phyloP scores from a whole-genome alignment of 2,113 vertebrate genomes.

The Notothenia rossii region DNA sequence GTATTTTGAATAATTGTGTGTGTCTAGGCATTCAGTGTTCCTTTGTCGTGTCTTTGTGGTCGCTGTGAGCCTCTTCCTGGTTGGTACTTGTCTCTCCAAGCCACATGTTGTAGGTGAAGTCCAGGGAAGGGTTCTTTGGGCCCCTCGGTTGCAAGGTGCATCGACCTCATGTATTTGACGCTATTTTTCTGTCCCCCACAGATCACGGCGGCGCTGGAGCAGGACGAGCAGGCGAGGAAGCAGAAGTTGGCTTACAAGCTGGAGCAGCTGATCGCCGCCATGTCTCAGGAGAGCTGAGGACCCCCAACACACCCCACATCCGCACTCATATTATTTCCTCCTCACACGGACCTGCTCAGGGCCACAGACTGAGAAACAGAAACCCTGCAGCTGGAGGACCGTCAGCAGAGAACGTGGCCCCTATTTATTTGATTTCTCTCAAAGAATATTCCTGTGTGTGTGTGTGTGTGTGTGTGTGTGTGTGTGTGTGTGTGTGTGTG shows the following conservation, averaged over 20 bases:
- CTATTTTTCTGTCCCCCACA: conserved; percentile 58
- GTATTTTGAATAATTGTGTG: too few species aligned
- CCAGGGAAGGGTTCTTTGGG: too few species aligned
- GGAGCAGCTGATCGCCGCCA: conserved; percentile 94
- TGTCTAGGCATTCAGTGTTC: too few species aligned
- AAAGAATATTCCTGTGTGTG: conserved; percentile 42
- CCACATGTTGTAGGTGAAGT: too few species aligned
- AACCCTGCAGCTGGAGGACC: conserved; percentile 48
- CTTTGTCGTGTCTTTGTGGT: too few species aligned
- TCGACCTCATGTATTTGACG: background rate
- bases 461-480: conserved; percentile 18
- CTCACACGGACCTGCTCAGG: background rate
- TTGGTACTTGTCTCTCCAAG: too few species aligned
- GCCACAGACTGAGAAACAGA: conserved; percentile 19
- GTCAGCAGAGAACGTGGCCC: conserved; percentile 60
- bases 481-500: conserved; percentile 16
- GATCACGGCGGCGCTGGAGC: conserved; percentile 94
- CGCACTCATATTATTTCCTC: too few species aligned
- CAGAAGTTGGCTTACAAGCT: conserved; percentile 96
- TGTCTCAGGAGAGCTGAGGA: conserved; percentile 97
- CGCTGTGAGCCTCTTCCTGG: too few species aligned
- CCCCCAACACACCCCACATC: too few species aligned
- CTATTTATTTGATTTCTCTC: conserved; percentile 56
- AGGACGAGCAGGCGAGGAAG: conserved; percentile 94
- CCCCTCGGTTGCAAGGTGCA: too few species aligned